Evolutionary conservation across 2,888 invertebrate genomes (phyloP), one percentile per base, ranked within the genome.

Genomic region (Pristionchus maxplancki): DNA sequence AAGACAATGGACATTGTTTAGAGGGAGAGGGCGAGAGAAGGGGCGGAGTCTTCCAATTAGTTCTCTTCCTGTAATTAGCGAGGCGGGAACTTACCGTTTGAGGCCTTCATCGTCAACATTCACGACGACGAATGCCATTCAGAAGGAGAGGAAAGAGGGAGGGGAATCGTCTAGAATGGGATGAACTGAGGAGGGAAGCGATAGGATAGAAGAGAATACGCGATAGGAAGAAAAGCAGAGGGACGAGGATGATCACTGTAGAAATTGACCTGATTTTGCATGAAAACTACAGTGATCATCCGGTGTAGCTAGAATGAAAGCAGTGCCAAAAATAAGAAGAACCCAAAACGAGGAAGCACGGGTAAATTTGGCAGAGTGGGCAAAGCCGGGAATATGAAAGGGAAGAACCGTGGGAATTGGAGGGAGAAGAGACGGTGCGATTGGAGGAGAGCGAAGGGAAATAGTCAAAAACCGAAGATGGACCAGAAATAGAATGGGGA

Each of bases 41-140:
- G 78, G 44, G 44, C 24, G 78, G 71, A 71, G 71, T 37, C 37
- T 71, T 20, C 64, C 17, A 64, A 74, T 74, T 40, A 40, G 40
- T 20, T 9, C 24, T 34, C 24, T 24, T 9, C 44, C 78, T 78
- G 78, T 44, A 78, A 78, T 71, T 64, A 74, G 40, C 11, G 13
- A 40, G 24, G 37, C 1, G 31, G 20, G 24, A 24, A 78, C 78
- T 78, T 17, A 78, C 78, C 78, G 78, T 44, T 78, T 78, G 48
- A 78, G 78, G 20, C 78, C 78, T 8, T 78, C 78, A 78, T 78
- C 78, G 44, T 78, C 78, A n/a, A 78, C 78, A 78, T 78, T 78
- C 9, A 78, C 78, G 44, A 78, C 78, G 44, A 78, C 78, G 78
- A 78, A 78, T 78, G 78, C 78, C 78, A 78, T 78, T 78, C 78